Evolutionary conservation across 2,113 vertebrate species (phyloP), one percentile per base, ranked within the genome.

Genomic region (Pleuronectes platessa): DNA sequence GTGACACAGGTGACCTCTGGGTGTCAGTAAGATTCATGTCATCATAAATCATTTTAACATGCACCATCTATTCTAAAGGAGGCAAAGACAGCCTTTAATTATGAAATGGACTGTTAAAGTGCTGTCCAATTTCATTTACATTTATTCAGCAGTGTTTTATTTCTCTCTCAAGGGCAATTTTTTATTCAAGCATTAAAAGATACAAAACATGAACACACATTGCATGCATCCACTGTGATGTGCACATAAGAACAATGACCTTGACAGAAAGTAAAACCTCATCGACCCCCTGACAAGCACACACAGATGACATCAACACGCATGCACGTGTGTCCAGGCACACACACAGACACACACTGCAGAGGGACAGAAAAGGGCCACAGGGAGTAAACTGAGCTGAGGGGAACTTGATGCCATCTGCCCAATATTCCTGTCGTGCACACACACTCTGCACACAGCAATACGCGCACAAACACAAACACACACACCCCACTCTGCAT

Each of bases 331-430:
- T 42, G 40, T 2, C 40, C 61, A 78, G 3, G 70, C 35, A 82
- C 55, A 67, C 14, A 62, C n/a, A 61, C 51, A 79, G 27, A 56
- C 35, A 71, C 31, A 64, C 23, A 68, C 10, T n/a, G 54, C 12
- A 54, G 15, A 66, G 61, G 77, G 24, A 72, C 68, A 82, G 55
- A 26, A 64, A 14, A 71, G 62, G 79, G 58, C 86, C 81, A 51
- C 58, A 73, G 87, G 86, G 86, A 83, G 85, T 87, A 88, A 87
- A 82, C 67, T 82, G 90, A 90, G 85, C 89, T 78, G 68, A 80
- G 24, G 62, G 81, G 76, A 89, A 89, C 82, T 65, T 82, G 78
- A 89, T 76, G 89, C 88, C 91, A 92, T 92, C 91, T 91, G 88
- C 73, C 84, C 72, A 72, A 88, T 51, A 84, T 81, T 84, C 55